Evolutionary conservation across 1,140 invertebrate species (phyloP).

Genomic region (Leptinotarsa texana): DNA sequence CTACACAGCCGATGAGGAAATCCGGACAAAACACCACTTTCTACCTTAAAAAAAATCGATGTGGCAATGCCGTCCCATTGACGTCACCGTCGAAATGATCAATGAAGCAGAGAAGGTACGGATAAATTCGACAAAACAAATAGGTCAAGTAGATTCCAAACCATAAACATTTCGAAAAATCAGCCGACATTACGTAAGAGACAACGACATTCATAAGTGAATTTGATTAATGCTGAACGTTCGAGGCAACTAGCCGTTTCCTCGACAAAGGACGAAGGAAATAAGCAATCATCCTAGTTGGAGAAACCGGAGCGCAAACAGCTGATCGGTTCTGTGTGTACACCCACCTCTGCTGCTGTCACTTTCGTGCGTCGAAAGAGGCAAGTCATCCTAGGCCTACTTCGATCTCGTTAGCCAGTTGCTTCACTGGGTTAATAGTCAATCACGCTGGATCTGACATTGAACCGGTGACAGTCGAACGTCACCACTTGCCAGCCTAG

Average conservation of each 20-base stretch:
- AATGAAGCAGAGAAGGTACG: slow-evolving; percentile 17
- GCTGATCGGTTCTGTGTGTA: neutral
- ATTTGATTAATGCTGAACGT: too few relatives aligned
- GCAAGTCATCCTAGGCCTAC: slow-evolving; percentile 18
- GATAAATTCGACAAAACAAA: neutral
- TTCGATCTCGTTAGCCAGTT: slow-evolving; percentile 8
- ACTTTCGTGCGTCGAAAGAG: neutral
- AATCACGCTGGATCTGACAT: slow-evolving; percentile 23
- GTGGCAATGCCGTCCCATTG: neutral
- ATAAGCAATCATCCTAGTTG: too few relatives aligned
- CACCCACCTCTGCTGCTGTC: neutral
- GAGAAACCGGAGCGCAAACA: neutral
- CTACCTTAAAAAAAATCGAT: neutral
- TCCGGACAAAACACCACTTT: neutral
- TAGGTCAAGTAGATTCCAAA: slow-evolving; percentile 1
- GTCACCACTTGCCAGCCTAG: slow-evolving; percentile 15
- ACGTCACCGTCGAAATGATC: slow-evolving; percentile 18
- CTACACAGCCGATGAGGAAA: neutral
- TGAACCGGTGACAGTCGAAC: slow-evolving; percentile 19
- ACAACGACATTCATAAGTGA: too few relatives aligned
- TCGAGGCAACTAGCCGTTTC: too few relatives aligned
- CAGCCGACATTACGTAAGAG: too few relatives aligned
- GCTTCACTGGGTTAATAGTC: slow-evolving; percentile 20
- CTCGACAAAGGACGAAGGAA: too few relatives aligned
- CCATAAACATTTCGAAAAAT: too few relatives aligned